Evolutionary conservation across 2,113 vertebrate species (phyloP).

Genomic region (Scopus umbretta): DNA sequence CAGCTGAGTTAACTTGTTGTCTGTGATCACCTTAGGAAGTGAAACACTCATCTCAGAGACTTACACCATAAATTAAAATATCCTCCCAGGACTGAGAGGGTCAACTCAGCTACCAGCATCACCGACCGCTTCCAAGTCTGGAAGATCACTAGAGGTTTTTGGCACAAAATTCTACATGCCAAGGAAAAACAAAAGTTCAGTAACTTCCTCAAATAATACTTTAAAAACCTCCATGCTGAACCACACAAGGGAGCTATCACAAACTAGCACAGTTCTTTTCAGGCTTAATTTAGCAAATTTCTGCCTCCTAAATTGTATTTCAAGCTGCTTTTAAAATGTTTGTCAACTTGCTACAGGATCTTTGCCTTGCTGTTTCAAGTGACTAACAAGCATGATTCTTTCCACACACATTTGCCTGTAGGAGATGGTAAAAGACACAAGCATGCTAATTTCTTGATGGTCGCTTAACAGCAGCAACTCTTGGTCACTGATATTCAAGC

Average conservation of each 20-base stretch:
- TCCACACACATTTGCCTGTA: neutral
- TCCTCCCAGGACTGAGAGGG: neutral
- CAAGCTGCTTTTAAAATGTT: neutral
- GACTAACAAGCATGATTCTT: neutral
- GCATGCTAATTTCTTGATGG: neutral
- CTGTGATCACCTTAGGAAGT: neutral
- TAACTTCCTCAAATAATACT: neutral
- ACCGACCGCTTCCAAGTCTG: neutral
- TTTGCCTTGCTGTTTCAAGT: neutral
- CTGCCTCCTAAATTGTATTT: neutral
- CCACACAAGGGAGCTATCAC: neutral
- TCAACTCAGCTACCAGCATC: neutral
- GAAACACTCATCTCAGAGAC: neutral
- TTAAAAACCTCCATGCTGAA: neutral
- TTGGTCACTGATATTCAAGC: neutral
- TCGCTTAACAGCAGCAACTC: neutral
- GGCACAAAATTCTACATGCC: neutral
- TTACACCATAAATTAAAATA: neutral
- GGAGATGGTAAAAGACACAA: neutral
- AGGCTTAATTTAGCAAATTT: neutral
- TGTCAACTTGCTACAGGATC: neutral
- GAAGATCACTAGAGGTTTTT: neutral
- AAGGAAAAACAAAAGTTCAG: neutral
- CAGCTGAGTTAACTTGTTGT: neutral
- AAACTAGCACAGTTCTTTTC: neutral